Conservation (phyloP, 2,113 vertebrate species). For the Carlito syrichta region DNA sequence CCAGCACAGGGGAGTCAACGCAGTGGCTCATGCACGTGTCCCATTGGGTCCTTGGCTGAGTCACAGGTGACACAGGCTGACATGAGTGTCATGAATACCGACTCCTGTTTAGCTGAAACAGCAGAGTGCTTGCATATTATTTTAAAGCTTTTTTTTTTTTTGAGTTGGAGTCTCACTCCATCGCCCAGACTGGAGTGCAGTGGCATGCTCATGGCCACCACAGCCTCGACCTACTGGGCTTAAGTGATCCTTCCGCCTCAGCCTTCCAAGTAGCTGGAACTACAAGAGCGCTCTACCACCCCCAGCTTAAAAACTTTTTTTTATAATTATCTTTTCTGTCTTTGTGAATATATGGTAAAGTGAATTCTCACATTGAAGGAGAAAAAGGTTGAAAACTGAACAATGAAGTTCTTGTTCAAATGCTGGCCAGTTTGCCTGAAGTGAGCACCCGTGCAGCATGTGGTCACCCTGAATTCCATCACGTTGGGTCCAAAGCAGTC, state of each 20-base stretch:
- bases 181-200: no score
- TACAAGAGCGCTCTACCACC: no score
- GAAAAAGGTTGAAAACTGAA: not conserved
- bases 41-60: not conserved
- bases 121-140: not conserved
- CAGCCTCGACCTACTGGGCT: no score
- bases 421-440: not conserved
- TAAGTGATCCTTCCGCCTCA: no score
- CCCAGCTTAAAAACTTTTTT: no score
- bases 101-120: not conserved
- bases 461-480: not conserved
- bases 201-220: no score
- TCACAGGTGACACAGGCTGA: not conserved
- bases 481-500: not conserved
- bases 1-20: not conserved
- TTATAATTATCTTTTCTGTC: not conserved
- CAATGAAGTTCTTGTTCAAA: not conserved
- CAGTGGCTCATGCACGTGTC: not conserved
- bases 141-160: constrained; percentile 20
- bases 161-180: no score
- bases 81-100: not conserved
- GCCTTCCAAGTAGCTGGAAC: no score
- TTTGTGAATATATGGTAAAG: not conserved
- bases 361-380: constrained; percentile 17
- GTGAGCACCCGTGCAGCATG: not conserved